Base-by-base conservation (phyloP, 2,797 vertebrate genomes). In the Euthynnus affinis region DNA sequence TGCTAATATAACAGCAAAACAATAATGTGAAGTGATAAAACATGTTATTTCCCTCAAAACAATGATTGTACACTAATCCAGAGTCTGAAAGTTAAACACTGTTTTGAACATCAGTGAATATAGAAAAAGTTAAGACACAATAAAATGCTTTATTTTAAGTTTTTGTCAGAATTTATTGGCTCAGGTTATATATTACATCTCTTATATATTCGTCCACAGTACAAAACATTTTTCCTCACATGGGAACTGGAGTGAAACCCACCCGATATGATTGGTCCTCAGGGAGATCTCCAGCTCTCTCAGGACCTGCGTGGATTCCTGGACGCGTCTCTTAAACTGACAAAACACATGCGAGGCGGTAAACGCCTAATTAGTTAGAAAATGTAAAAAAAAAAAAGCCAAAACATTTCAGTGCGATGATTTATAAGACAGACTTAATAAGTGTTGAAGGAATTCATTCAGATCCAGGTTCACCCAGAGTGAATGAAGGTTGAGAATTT, bases 191-290 rank as follows among this genome's bases (percentile, higher is more conserved):
- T n/a, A n/a, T n/a, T n/a, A n/a, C n/a, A n/a, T n/a, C n/a, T n/a
- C n/a, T n/a, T n/a, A n/a, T 34, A 34, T 25, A 49, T 40, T n/a
- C 61, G 52, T 68, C 27, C 37, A n/a, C 42, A 13, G 6, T 0
- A 44, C 15, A 0, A 29, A 48, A 7, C 1, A 9, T 60, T 7
- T 22, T n/a, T 34, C 60, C 34, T 15, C 8, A 23, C 12, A 9
- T 6, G 71, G 22, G 20, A 65, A 2, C 1, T 9, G n/a, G 8
- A 44, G 37, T 0, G 52, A 27, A 32, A 81, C 95, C 96, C 76
- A 99, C 98, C 98, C 98, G 0, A 99, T 99, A 78, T 98, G 96
- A 90, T 98, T 99, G 80, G 98, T 99, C 87, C 98, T 94, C 86
- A 99, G 89, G 79, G 98, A 99, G 78, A 97, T 99, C 92, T 99